Conservation (phyloP, 2,113 vertebrate species). For the Picathartes gymnocephalus region DNA sequence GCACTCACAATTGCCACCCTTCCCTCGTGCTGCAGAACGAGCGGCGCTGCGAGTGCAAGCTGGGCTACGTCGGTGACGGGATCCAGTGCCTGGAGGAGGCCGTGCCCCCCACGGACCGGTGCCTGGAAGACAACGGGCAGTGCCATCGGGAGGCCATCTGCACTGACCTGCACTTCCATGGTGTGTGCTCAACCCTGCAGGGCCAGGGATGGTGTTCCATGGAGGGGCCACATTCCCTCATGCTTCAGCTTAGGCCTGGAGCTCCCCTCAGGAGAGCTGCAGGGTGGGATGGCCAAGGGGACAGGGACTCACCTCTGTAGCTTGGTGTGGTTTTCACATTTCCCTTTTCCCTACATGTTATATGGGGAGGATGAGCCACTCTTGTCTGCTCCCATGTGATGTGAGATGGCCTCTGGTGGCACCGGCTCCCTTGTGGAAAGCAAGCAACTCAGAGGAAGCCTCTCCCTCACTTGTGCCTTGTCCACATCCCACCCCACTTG, state of each 20-base stretch:
- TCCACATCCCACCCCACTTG: not conserved
- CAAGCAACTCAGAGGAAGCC: not conserved
- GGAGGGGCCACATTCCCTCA: not conserved
- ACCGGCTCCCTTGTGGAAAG: not conserved
- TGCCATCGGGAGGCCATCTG: slow-evolving; percentile 84
- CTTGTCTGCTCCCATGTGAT: not conserved
- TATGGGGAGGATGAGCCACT: fast-evolving
- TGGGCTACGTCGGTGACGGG: slow-evolving; percentile 85
- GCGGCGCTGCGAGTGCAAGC: slow-evolving; percentile 82
- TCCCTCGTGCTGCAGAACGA: slow-evolving; percentile 77
- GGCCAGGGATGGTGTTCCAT: not conserved
- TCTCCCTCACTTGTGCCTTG: not conserved
- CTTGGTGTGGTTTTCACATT: not conserved
- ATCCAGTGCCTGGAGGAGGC: slow-evolving; percentile 85
- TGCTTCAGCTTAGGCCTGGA: not conserved
- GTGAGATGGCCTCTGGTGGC: not conserved
- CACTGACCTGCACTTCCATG: slow-evolving; percentile 88
- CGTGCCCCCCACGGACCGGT: slow-evolving; percentile 82
- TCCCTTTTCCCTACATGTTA: not conserved
- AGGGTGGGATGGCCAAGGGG: not conserved
- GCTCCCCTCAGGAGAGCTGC: not conserved
- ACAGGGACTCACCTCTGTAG: not conserved
- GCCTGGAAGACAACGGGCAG: slow-evolving; percentile 79
- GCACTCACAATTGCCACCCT: not conserved
- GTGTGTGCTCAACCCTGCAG: slow-evolving; percentile 51